phyloP scores from a whole-genome alignment of 2,888 invertebrate species.

The Xestia xanthographa region DNA sequence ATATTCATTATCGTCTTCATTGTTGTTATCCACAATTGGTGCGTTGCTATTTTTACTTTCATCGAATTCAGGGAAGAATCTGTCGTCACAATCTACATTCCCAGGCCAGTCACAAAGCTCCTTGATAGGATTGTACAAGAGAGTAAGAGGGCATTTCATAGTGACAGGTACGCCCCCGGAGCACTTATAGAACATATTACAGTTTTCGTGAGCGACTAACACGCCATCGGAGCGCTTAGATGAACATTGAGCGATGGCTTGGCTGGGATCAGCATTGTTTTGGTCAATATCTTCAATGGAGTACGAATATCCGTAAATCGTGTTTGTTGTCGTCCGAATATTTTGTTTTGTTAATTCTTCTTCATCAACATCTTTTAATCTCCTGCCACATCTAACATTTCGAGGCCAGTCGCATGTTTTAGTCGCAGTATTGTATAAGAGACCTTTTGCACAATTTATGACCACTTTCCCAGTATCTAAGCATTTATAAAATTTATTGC shows the following conservation, averaged over 20 bases:
- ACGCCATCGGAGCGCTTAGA: constrained; percentile 60
- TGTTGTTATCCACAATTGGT: background rate
- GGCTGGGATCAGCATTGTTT: constrained; percentile 33
- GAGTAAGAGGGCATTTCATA: constrained; percentile 55
- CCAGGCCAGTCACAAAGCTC: constrained; percentile 67
- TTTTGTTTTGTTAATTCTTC: background rate
- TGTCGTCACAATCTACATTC: constrained; percentile 68
- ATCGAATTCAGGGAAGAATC: constrained; percentile 44
- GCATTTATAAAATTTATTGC: constrained; percentile 74
- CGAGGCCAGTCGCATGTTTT: constrained; percentile 72
- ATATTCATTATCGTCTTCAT: background rate
- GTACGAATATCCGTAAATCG: background rate
- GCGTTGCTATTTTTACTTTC: background rate
- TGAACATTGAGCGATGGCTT: constrained; percentile 65
- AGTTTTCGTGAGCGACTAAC: constrained; percentile 69
- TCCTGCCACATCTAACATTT: constrained; percentile 71
- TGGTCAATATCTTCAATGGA: constrained; percentile 26
- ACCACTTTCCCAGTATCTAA: constrained; percentile 62
- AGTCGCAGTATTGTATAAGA: constrained; percentile 67
- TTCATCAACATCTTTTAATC: constrained; percentile 48
- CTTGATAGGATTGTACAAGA: constrained; percentile 64
- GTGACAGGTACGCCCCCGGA: constrained; percentile 59
- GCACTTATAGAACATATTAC: constrained; percentile 71
- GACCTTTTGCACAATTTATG: constrained; percentile 59
- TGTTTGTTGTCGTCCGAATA: background rate